Conservation (phyloP, 1,140 invertebrate genomes). For the Nymphalis io region DNA sequence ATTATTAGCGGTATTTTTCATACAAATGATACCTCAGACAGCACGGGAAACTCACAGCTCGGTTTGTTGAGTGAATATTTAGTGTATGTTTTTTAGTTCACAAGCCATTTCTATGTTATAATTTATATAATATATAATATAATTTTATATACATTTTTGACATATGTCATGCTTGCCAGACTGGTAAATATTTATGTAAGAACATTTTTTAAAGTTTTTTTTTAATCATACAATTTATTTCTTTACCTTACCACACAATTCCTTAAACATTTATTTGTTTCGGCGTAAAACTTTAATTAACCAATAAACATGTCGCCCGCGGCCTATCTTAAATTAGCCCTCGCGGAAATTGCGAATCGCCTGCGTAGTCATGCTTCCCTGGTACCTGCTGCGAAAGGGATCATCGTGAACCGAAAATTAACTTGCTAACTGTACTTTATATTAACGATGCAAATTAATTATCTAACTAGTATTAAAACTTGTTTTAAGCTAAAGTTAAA, state of each 20-base stretch:
- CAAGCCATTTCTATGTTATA: too few relatives aligned
- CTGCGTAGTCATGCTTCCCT: conserved; percentile 42
- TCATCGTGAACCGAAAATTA: conserved; percentile 18
- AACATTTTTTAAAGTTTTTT: too few relatives aligned
- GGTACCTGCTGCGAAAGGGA: conserved; percentile 32
- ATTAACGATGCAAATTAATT: neutral
- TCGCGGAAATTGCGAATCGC: conserved; percentile 41
- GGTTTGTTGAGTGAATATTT: too few relatives aligned
- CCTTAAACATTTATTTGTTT: conserved; percentile 64
- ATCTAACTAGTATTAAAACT: conserved; percentile 3
- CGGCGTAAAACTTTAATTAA: conserved; percentile 81
- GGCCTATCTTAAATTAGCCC: conserved; percentile 71
- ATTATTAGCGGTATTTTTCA: too few relatives aligned
- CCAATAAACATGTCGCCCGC: conserved; percentile 79
- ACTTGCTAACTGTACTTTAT: neutral
- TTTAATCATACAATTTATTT: neutral
- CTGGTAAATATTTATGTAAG: too few relatives aligned
- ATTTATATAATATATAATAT: too few relatives aligned
- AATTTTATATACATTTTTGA: too few relatives aligned
- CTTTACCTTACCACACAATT: neutral
- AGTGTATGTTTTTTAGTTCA: too few relatives aligned
- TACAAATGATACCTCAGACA: too few relatives aligned
- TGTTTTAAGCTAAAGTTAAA: neutral
- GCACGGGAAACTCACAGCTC: too few relatives aligned
- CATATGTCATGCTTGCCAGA: too few relatives aligned